phyloP scores from a whole-genome alignment of 2,888 invertebrate species.

The Esperia sulphurella region DNA sequence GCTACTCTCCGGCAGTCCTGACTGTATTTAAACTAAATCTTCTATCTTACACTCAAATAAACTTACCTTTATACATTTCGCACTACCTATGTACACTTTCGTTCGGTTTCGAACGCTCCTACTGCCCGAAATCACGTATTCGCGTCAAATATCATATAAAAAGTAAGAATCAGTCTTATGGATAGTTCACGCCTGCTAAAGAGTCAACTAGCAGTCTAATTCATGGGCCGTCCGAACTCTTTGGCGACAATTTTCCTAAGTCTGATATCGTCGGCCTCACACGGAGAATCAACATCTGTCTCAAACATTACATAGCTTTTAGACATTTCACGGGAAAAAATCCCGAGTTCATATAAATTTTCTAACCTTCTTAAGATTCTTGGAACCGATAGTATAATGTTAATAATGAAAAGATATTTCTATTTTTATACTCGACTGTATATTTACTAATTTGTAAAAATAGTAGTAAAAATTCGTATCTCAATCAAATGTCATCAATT shows the following conservation, averaged over 20 bases:
- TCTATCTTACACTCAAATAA: constrained; percentile 31
- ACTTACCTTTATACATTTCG: constrained; percentile 43
- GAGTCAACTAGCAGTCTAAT: constrained; percentile 34
- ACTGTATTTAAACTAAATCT: constrained; percentile 33
- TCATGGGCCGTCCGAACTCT: constrained; percentile 39
- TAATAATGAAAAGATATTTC: no score
- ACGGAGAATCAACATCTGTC: constrained; percentile 57
- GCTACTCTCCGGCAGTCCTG: constrained; percentile 9
- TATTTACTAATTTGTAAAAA: no score
- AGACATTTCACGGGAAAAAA: no score
- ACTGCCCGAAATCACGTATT: constrained; percentile 14
- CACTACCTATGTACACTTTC: constrained; percentile 59
- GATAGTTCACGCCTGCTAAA: constrained; percentile 51
- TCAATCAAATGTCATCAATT: no score
- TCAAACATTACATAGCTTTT: constrained; percentile 3
- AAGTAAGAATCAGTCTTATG: constrained; percentile 74
- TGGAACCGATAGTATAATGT: no score
- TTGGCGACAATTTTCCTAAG: constrained; percentile 54
- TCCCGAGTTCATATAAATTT: no score
- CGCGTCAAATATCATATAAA: constrained; percentile 60
- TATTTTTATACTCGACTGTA: no score
- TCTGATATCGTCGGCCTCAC: constrained; percentile 12
- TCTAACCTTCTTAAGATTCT: no score
- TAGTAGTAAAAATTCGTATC: no score
- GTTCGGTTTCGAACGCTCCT: constrained; percentile 32